Base-by-base conservation (phyloP, 2,888 invertebrate genomes). In the Clunio marinus region DNA sequence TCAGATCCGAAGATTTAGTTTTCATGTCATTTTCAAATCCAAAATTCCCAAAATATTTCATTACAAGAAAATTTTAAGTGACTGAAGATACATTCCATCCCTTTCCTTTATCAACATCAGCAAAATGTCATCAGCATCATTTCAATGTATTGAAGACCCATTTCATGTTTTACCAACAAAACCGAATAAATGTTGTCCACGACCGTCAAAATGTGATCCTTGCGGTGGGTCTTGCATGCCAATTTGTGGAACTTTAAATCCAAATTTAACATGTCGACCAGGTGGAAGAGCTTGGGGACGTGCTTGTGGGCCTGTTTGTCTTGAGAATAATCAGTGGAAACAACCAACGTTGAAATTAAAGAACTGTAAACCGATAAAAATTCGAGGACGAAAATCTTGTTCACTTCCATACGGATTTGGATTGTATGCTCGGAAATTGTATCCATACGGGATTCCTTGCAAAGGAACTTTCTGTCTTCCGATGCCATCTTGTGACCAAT, bases 381-480 rank as follows among this genome's bases (percentile, higher is more conserved):
- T 63, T 63, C 27, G 20, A 1, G 63, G 46, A 17, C 24, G 22
- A 10, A 20, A 46, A 5, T 5, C 1, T 8, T 2, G 13, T 25
- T 10, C 13, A 1, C 10, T 63, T 8, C 66, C 66, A 22, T 66
- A 66, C 22, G 66, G 66, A 10, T 66, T 66, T 32, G 66, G 66
- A 32, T 13, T 66, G 2, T 66, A 66, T 24, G 66, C 66, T 22
- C 32, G 66, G 1, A 51, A 66, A 10, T 10, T 66, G 2, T 66
- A 66, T 66, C 66, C 66, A 2, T 51, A n/a, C n/a, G 66, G 66
- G 2, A 20, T 66, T 13, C 66, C 66, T 20, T 66, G 66, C 35
- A 22, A 24, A 1, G 55, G 32, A 2, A 32, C 10, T 28, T 66
- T 24, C 15, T 15, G 15, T 13, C 2, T 66, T 8, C 55, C 46